Conservation (phyloP, 2,888 invertebrate genomes). For the Lamellibrachia satsuma region DNA sequence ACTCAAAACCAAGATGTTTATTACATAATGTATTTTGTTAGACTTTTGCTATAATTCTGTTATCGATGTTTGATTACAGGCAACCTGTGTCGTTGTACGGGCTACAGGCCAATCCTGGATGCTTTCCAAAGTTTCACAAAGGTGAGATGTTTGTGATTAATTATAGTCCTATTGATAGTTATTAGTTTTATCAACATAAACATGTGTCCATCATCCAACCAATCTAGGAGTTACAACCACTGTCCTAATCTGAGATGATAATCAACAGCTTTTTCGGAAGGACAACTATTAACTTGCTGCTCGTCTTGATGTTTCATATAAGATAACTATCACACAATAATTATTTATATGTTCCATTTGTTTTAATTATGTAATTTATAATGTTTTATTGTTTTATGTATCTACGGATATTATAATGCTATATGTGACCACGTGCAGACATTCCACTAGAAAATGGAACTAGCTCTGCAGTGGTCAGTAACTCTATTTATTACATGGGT, state of each 20-base stretch:
- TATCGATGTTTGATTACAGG: constrained; percentile 62
- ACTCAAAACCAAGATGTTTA: background rate
- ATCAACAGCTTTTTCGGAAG: background rate
- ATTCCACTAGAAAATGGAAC: too few relatives aligned
- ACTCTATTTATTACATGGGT: background rate
- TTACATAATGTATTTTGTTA: background rate
- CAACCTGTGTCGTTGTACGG: constrained; percentile 90
- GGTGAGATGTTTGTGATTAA: constrained; percentile 34
- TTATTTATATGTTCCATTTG: too few relatives aligned
- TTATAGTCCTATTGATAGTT: background rate
- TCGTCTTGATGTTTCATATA: background rate
- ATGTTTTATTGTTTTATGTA: too few relatives aligned
- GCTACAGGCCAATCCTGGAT: constrained; percentile 91
- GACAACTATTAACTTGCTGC: background rate
- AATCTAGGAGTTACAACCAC: background rate
- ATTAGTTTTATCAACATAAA: background rate
- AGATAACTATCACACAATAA: background rate
- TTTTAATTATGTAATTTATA: too few relatives aligned
- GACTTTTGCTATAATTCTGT: background rate
- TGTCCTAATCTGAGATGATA: background rate
- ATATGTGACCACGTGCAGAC: too few relatives aligned
- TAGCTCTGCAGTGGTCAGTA: background rate
- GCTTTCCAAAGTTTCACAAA: constrained; percentile 77
- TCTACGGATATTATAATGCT: too few relatives aligned
- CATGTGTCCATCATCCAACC: too few relatives aligned